These are phyloP conservation scores for Parazoanthus atlanticus DNA, from an alignment of 92 coral and sea anemone genomes.

Conservation along the genomic window DNA sequence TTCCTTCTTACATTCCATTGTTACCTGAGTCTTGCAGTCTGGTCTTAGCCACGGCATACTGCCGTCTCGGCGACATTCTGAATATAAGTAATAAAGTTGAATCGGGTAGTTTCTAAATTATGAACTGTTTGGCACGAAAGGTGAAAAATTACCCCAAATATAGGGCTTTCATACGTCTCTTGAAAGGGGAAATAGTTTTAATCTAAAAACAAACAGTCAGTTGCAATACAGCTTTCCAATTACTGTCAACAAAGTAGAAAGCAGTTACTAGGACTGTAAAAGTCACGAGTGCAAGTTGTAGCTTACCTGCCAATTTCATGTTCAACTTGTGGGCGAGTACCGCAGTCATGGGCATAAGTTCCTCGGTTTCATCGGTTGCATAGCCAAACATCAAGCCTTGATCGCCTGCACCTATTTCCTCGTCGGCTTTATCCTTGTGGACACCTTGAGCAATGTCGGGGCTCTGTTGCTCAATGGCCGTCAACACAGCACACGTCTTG, in stretches of 20 bases:
- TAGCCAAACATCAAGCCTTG: conserved; percentile 79
- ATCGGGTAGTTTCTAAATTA: not conserved
- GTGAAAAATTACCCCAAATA: too few relatives aligned
- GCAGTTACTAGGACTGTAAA: too few relatives aligned
- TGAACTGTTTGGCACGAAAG: not conserved
- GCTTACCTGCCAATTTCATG: conserved; percentile 46
- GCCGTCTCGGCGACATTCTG: conserved; percentile 64
- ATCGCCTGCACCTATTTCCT: conserved; percentile 73
- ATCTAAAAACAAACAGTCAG: too few relatives aligned
- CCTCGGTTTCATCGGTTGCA: conserved; percentile 72
- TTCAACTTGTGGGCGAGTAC: conserved; percentile 65
- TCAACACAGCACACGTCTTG: conserved; percentile 74
- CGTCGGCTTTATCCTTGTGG: conserved; percentile 51
- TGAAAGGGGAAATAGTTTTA: too few relatives aligned
- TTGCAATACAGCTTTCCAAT: too few relatives aligned
- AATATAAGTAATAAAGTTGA: not conserved
- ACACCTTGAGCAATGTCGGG: conserved; percentile 72
- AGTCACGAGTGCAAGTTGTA: not conserved
- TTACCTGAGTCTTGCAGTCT: conserved; percentile 74
- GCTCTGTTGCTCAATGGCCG: conserved; percentile 64
- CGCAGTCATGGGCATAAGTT: conserved; percentile 65
- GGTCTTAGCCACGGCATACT: conserved; percentile 68
- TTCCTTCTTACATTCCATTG: conserved; percentile 62
- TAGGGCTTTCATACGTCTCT: too few relatives aligned
- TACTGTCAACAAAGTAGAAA: too few relatives aligned